Conservation (phyloP, 2,888 invertebrate species). For the Sarcophaga variegata region DNA sequence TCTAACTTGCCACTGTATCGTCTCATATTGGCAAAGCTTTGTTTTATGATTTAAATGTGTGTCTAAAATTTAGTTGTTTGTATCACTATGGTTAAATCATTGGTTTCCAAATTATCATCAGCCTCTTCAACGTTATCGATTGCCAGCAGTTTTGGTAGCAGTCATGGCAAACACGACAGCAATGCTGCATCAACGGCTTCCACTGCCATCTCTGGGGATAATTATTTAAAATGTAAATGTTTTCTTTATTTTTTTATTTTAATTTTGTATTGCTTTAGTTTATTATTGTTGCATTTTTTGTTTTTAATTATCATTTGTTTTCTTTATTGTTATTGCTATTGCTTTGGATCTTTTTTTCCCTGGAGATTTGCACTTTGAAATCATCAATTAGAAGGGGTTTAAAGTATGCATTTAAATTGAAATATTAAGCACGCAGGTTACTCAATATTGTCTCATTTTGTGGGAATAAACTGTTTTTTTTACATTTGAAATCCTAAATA, state of each 20-base stretch:
- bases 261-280: background rate
- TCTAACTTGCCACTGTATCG: background rate
- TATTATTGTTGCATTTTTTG: background rate
- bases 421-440: too few species aligned
- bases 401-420: too few species aligned
- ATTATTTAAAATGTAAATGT: constrained; percentile 66
- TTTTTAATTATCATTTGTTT: background rate
- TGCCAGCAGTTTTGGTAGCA: constrained; percentile 71
- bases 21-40: too few species aligned
- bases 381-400: too few species aligned
- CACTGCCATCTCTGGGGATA: constrained; percentile 64
- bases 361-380: constrained; percentile 1
- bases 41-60: too few species aligned
- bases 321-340: background rate
- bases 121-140: constrained; percentile 78
- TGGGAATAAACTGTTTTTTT: too few species aligned
- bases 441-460: too few species aligned
- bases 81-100: constrained; percentile 78
- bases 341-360: background rate
- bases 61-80: background rate
- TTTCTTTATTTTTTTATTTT: constrained; percentile 8
- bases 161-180: constrained; percentile 69
- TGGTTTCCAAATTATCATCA: constrained; percentile 79
- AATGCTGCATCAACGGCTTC: constrained; percentile 47
- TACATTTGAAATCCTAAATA: too few species aligned